These are phyloP conservation scores for Eristalis intricaria DNA, from an alignment of 2,888 invertebrate genomes.

Conservation along the genomic window DNA sequence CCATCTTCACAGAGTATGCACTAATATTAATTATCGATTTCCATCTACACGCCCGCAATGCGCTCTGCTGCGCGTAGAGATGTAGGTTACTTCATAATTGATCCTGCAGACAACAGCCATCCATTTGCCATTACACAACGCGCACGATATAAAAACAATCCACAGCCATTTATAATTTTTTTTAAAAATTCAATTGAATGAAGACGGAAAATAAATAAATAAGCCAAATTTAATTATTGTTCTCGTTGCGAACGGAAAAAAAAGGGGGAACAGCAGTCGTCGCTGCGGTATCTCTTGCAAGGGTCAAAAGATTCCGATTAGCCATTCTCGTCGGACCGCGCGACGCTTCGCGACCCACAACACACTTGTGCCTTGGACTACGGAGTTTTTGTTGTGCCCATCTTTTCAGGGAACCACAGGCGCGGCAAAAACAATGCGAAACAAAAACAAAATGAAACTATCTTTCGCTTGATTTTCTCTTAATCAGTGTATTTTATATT, in stretches of 20 bases:
- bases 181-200: background rate
- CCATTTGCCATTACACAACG: slow-evolving; percentile 27
- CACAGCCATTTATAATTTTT: background rate
- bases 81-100: slow-evolving; percentile 18
- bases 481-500: background rate
- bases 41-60: slow-evolving; percentile 24
- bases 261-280: background rate
- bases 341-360: background rate
- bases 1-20: slow-evolving; percentile 9
- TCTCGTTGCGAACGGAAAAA: background rate
- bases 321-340: slow-evolving; percentile 6
- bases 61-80: background rate
- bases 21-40: slow-evolving; percentile 44
- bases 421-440: slow-evolving; percentile 2
- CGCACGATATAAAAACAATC: background rate
- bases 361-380: slow-evolving; percentile 10
- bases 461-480: background rate
- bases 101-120: slow-evolving; percentile 17
- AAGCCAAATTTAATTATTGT: background rate
- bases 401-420: background rate
- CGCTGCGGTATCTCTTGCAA: slow-evolving; percentile 21
- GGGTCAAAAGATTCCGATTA: slow-evolving; percentile 61
- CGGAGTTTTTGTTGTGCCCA: slow-evolving; percentile 18
- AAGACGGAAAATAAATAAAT: background rate
- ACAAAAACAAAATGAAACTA: background rate